Conservation (phyloP, 2,113 vertebrate species). For the Dendropsophus ebraccatus region DNA sequence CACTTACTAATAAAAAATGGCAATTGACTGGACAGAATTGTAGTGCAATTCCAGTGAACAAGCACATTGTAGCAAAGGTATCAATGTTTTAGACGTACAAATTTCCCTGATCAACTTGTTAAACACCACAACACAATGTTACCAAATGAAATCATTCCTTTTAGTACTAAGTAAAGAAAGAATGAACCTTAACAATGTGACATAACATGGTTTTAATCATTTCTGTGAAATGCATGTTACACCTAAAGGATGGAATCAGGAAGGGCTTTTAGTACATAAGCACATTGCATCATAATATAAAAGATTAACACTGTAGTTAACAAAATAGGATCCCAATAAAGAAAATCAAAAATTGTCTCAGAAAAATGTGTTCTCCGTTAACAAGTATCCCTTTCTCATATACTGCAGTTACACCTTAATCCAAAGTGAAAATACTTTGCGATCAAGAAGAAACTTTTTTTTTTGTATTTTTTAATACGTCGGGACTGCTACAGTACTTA, state of each 20-base stretch:
- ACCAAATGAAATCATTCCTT: not conserved
- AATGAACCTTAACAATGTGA: not conserved
- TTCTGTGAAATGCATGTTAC: conserved; percentile 11
- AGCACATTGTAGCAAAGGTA: not conserved
- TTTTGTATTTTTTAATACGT: conserved; percentile 60
- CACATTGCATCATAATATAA: conserved; percentile 46
- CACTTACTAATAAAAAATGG: not conserved
- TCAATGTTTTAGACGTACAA: conserved; percentile 14
- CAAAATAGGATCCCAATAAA: conserved; percentile 43
- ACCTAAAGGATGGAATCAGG: conserved; percentile 8
- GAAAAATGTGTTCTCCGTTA: conserved; percentile 46
- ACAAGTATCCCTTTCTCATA: conserved; percentile 21
- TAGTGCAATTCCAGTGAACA: conserved; percentile 30
- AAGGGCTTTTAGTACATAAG: conserved; percentile 37
- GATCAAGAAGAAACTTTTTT: conserved; percentile 62
- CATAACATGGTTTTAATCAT: not conserved
- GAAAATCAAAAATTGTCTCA: not conserved
- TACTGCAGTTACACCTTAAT: conserved; percentile 11
- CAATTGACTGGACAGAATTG: not conserved
- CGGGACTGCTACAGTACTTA: conserved; percentile 67
- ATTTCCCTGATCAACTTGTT: conserved; percentile 45
- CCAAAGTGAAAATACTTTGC: conserved; percentile 52
- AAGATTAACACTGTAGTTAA: conserved; percentile 42
- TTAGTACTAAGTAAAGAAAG: not conserved
- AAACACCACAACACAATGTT: not conserved